Base-by-base conservation (phyloP, 2,888 invertebrate genomes). In the Chelonus formosanus region DNA sequence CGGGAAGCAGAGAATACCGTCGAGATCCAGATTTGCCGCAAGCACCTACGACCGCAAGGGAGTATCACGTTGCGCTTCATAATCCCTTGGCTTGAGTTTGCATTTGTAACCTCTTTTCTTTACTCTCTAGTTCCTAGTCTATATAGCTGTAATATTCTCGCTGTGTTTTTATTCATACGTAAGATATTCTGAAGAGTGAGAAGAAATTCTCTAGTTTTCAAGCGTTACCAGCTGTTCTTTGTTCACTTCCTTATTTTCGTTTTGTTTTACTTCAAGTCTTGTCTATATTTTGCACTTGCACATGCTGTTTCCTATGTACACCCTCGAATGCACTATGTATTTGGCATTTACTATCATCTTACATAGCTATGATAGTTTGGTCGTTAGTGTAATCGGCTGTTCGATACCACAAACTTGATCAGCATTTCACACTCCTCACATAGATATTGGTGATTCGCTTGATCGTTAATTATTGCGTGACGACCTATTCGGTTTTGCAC, bases 21-120 rank as follows among this genome's bases (percentile, higher is more conserved):
- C 20, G 32, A 40, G 50, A 56, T 60, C 34, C 52, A 66, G 56
- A 66, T 62, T 66, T 52, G 56, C 61, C 66, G 35, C 56, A 61
- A 61, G 66, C 57, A 56, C 56, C 43, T 10, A 44, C 56, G 54
- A 61, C 62, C 62, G 55, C 55, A 36, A 59, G 45, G 63, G 53
- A 60, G 59, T 74, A 77, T 79, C 74, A 71, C 70, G 62, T 78
- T 77, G 76, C 77, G 68, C 58, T 64, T 70, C 73, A 71, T 79
- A 76, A 80, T 80, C 77, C 76, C 78, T 75, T 74, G 73, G 74
- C 73, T 67, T 35, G 34, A 50, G 56, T 50, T 62, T 47, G 78
- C 74, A 78, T 80, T 77, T 72, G 71, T 75, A 74, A 72, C 72
- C 70, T 73, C 72, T 75, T 75, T 73, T 68, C 64, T 52, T 32